Conservation (phyloP, 2,797 vertebrate species). For the Malurus splendens region DNA sequence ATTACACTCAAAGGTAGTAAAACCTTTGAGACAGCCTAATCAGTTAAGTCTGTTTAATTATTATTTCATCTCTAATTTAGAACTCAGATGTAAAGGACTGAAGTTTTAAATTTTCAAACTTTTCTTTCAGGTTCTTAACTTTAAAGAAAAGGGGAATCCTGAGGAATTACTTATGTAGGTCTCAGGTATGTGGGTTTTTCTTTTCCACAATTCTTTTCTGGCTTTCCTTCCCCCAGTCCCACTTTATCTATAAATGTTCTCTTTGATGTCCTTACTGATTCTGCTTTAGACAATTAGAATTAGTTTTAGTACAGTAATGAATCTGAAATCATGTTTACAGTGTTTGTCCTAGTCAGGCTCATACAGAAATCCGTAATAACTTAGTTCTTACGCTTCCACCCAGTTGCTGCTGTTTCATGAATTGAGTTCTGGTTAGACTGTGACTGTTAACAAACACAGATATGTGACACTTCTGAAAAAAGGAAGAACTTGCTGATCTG, state of each 20-base stretch:
- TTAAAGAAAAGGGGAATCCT: constrained; percentile 59
- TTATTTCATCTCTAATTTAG: constrained; percentile 26
- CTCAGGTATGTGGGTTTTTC: constrained; percentile 61
- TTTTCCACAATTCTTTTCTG: constrained; percentile 63
- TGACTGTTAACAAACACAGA: neutral
- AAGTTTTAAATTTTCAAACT: constrained; percentile 52
- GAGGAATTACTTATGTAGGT: constrained; percentile 64
- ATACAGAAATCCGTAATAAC: neutral
- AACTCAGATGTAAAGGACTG: neutral
- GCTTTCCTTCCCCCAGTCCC: constrained; percentile 52
- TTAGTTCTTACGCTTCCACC: neutral
- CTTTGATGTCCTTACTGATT: constrained; percentile 50
- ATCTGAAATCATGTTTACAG: constrained; percentile 59
- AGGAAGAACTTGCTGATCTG: neutral
- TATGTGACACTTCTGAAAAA: neutral
- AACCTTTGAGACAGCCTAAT: constrained; percentile 38
- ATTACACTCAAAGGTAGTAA: constrained; percentile 34
- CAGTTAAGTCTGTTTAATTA: constrained; percentile 50
- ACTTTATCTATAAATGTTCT: constrained; percentile 66
- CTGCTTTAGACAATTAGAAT: constrained; percentile 24
- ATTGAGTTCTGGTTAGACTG: neutral
- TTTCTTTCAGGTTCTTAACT: constrained; percentile 66
- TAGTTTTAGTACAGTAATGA: constrained; percentile 59
- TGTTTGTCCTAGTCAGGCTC: constrained; percentile 33
- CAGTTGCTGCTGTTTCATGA: neutral